These are phyloP conservation scores for Muntiacus muntjak DNA, from an alignment of 2,113 vertebrate species.

Conservation along the genomic window DNA sequence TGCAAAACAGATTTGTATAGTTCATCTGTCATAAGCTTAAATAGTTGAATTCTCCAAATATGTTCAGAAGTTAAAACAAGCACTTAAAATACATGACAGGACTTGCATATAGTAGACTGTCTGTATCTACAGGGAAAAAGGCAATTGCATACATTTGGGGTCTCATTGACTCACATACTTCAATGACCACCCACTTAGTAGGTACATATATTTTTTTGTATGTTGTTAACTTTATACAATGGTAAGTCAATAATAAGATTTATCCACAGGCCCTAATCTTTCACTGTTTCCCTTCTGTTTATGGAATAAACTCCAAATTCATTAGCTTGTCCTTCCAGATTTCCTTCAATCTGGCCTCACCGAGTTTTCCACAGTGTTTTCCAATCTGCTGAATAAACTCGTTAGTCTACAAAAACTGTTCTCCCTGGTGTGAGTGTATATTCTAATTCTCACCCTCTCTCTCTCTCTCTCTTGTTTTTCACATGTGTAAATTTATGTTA, in stretches of 20 bases:
- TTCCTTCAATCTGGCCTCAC: not conserved
- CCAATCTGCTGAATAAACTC: not conserved
- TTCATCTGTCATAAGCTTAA: not conserved
- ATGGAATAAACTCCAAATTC: not conserved
- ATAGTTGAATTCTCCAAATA: not conserved
- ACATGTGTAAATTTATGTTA: not conserved
- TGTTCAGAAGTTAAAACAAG: constrained; percentile 1
- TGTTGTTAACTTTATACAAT: not conserved
- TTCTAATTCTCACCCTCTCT: not conserved
- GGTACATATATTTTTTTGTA: not conserved
- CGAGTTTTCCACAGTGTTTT: not conserved
- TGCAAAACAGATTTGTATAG: not conserved
- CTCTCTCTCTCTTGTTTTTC: not conserved
- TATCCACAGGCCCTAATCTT: not conserved
- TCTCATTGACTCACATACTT: not conserved
- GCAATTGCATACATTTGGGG: not conserved
- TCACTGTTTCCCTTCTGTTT: not conserved
- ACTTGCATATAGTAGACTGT: not conserved
- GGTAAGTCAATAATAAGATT: not conserved
- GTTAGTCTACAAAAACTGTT: not conserved
- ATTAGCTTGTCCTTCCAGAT: not conserved
- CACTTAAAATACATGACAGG: not conserved
- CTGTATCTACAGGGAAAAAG: not conserved
- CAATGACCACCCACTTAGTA: not conserved
- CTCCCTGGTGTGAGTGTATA: not conserved